A percentile compares a stretch with the other conserved stretches of the same genome.
Evolutionary conservation across 1,140 invertebrate genomes (phyloP).

Genomic region (Sycophaga agraensis): DNA sequence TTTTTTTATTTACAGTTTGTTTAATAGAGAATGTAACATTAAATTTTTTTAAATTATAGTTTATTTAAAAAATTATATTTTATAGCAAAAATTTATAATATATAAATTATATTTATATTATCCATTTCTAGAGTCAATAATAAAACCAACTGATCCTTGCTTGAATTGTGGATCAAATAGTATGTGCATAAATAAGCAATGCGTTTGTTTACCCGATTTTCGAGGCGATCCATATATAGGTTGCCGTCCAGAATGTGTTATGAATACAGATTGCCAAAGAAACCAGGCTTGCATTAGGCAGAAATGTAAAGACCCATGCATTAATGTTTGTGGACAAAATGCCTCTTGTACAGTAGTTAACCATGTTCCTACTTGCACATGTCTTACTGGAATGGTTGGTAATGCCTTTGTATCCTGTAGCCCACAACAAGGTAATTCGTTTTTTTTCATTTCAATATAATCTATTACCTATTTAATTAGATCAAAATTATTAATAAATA

Average conservation of each 20-base stretch:
- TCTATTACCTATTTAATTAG: background rate
- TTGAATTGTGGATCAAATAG: constrained; percentile 56
- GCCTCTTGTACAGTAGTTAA: constrained; percentile 59
- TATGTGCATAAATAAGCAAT: constrained; percentile 50
- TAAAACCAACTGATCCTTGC: constrained; percentile 37
- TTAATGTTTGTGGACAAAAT: constrained; percentile 59
- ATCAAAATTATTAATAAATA: background rate
- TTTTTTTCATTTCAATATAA: background rate
- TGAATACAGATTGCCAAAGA: constrained; percentile 58
- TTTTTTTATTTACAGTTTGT: too few species aligned
- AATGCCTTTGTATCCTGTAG: constrained; percentile 56
- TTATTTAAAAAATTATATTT: background rate
- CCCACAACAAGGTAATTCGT: constrained; percentile 46
- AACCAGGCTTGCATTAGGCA: constrained; percentile 57
- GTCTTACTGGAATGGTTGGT: constrained; percentile 56
- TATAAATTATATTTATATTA: constrained; percentile 9
- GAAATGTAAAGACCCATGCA: constrained; percentile 61
- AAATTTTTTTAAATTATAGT: too few species aligned
- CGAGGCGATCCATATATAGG: constrained; percentile 56
- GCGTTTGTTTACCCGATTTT: constrained; percentile 54
- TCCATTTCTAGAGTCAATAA: constrained; percentile 38
- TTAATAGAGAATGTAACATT: too few species aligned
- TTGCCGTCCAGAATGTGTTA: constrained; percentile 55
- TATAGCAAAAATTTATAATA: too few species aligned
- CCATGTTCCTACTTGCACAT: constrained; percentile 60